Evolutionary conservation across 1,140 invertebrate genomes (phyloP).

Genomic region (Drosophila micromelanica): DNA sequence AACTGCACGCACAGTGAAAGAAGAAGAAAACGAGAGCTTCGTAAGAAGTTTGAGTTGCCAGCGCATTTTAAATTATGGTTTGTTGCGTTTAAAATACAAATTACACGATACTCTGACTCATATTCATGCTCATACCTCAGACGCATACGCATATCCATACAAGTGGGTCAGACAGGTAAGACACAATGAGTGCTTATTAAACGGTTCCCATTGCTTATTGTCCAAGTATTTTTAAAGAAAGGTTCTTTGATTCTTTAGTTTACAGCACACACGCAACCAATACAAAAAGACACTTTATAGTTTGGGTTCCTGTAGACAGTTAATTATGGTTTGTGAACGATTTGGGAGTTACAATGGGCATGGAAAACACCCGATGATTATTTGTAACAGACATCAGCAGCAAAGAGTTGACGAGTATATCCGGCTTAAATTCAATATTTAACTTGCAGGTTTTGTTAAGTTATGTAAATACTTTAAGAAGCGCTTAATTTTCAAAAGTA

Average conservation of each 20-base stretch:
- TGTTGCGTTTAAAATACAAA: conserved; percentile 75
- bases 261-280: conserved; percentile 26
- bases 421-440: conserved; percentile 22
- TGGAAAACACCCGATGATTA: conserved; percentile 2
- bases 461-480: too few relatives aligned
- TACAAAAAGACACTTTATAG: background rate
- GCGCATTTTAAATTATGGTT: conserved; percentile 69
- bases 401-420: conserved; percentile 1
- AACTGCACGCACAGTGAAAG: conserved; percentile 66
- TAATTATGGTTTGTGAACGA: conserved; percentile 10
- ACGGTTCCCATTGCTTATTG: conserved; percentile 36
- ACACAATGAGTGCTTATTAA: conserved; percentile 74
- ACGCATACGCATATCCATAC: background rate
- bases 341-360: background rate
- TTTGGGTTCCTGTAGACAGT: background rate
- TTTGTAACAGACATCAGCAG: background rate
- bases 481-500: too few relatives aligned
- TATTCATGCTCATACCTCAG: conserved; percentile 7
- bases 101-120: conserved; percentile 66
- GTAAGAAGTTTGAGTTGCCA: conserved; percentile 12
- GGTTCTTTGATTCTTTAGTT: background rate
- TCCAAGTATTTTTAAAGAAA: conserved; percentile 27
- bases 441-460: background rate
- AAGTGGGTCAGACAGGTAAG: conserved; percentile 73
- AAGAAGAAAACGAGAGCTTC: conserved; percentile 13